Base-by-base conservation (phyloP, 2,797 vertebrate genomes). In the Corythornis leucogaster region DNA sequence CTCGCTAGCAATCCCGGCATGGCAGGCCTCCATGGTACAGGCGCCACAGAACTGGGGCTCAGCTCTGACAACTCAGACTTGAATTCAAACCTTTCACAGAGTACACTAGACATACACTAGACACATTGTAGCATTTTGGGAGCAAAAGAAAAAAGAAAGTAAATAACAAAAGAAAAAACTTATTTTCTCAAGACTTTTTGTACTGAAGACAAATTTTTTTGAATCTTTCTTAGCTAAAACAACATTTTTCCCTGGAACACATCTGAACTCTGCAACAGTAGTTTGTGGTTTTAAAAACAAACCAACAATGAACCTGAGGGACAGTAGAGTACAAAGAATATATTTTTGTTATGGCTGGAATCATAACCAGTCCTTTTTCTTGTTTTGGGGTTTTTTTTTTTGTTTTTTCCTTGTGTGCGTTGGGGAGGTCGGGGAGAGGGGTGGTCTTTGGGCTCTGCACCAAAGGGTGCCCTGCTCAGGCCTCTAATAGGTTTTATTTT, bases 21-120 rank as follows among this genome's bases (percentile, higher is more conserved):
- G 98, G 98, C 98, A 31, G 98, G 98, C 93, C 98, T 99, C 87
- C 99, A 99, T 94, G 97, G 98, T 85, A 98, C 98, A 95, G 98
- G 98, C 20, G 98, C 99, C 96, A 98, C 97, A 69, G 98, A 98
- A 89, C 99, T 99, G 97, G 98, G 99, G 96, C 97, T 99, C 97
- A 97, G 98, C 87, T 98, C 98, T 5, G 98, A 97, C 82, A 97
- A 98, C 96, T 98, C 99, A 95, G 99, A 99, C 98, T 98, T 99
- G 97, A 98, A 99, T 95, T 97, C 99, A 97, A 99, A 98, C 91
- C 98, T 99, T 97, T 99, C 98, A 98, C 98, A 99, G 98, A 99
- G 98, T 98, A 97, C 99, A 97, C 98, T 99, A 98, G 98, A 99
- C 98, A 99, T 99, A 98, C 98, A 98, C 98, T 98, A 98, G 97